Evolutionary conservation across 2,888 invertebrate species (phyloP).

Genomic region (Barypeithes pellucidus): DNA sequence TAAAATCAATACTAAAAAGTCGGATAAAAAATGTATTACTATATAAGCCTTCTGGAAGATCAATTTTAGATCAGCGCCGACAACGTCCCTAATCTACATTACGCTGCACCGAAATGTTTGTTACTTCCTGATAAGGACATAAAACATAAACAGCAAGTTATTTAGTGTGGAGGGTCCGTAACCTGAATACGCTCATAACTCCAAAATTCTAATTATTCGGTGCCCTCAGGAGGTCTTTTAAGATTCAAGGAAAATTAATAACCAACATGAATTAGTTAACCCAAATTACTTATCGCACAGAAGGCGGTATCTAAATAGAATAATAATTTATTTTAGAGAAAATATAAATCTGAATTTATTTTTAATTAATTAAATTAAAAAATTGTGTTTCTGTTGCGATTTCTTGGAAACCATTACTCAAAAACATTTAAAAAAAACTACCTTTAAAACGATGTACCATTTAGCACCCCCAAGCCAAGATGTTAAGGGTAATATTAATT

Average conservation of each 20-base stretch:
- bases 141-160: conserved; percentile 10
- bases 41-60: too few species aligned
- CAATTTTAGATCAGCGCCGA: too few species aligned
- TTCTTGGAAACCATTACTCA: too few species aligned
- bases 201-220: conserved; percentile 44
- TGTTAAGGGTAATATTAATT: too few species aligned
- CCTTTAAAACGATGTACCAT: too few species aligned
- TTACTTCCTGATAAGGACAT: background rate
- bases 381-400: too few species aligned
- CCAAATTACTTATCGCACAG: conserved; percentile 36
- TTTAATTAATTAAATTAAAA: background rate
- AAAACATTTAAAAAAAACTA: too few species aligned
- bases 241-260: conserved; percentile 48
- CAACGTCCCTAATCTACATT: background rate
- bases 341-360: conserved; percentile 1
- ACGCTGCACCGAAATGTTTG: background rate
- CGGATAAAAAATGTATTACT: too few species aligned
- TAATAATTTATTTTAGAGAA: conserved; percentile 6
- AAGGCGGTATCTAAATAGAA: conserved; percentile 18
- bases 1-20: too few species aligned
- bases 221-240: conserved; percentile 41
- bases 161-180: conserved; percentile 17
- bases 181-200: conserved; percentile 23
- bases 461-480: too few species aligned
- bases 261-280: conserved; percentile 41